A percentile compares a stretch with the other conserved stretches of the same genome.
Conservation (phyloP, 2,888 invertebrate species). For the Drosophila vallismaia region DNA sequence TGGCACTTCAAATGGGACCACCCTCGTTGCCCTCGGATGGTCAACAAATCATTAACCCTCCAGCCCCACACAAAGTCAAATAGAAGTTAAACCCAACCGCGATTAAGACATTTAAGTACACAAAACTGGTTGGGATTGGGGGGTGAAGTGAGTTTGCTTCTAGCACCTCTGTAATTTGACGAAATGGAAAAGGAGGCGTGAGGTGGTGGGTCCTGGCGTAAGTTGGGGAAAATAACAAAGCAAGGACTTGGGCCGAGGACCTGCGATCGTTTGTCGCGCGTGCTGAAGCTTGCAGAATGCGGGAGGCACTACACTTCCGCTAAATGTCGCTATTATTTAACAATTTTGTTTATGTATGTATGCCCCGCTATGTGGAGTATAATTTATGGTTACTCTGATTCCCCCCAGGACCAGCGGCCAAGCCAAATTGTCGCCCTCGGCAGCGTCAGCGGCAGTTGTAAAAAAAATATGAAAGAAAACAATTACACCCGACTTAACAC, state of each 20-base stretch:
- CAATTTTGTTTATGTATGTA: slow-evolving; percentile 70
- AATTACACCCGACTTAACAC: slow-evolving; percentile 79
- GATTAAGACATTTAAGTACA: slow-evolving; percentile 66
- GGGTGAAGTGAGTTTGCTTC: slow-evolving; percentile 11
- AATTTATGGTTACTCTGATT: slow-evolving; percentile 72
- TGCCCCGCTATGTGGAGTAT: slow-evolving; percentile 51
- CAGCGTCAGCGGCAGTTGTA: slow-evolving; percentile 36
- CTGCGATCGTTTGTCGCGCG: slow-evolving; percentile 72
- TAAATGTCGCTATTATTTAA: slow-evolving; percentile 77
- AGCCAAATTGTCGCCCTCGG: slow-evolving; percentile 70
- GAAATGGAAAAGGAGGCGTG: slow-evolving; percentile 34
- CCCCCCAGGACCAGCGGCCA: slow-evolving; percentile 23
- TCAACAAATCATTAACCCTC: slow-evolving; percentile 31
- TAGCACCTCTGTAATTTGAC: slow-evolving; percentile 62
- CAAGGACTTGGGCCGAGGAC: not conserved
- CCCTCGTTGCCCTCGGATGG: slow-evolving; percentile 2
- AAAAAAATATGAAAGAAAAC: slow-evolving; percentile 64
- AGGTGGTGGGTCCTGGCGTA: not conserved
- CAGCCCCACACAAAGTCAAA: slow-evolving; percentile 25
- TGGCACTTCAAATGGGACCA: slow-evolving; percentile 35
- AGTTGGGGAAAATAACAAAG: slow-evolving; percentile 1
- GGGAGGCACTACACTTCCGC: slow-evolving; percentile 68
- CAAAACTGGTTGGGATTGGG: slow-evolving; percentile 1
- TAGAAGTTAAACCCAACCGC: slow-evolving; percentile 34
- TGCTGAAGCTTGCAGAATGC: slow-evolving; percentile 55